Conservation (phyloP, 37 sponge, comb jelly and placozoan species). For the Cliona cf. orientalis region DNA sequence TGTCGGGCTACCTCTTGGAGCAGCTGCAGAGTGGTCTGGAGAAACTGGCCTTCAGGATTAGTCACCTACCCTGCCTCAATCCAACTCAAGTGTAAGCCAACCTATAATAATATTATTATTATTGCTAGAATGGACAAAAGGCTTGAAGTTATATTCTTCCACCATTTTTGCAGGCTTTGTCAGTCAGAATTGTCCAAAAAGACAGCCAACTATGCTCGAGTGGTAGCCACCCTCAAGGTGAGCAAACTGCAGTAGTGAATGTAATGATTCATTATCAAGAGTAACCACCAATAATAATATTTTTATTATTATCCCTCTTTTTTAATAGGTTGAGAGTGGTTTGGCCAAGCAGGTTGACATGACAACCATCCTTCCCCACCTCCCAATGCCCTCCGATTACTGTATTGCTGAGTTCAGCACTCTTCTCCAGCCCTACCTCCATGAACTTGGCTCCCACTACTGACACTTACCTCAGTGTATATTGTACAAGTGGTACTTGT, state of each 20-base stretch:
- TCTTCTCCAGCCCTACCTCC: constrained; percentile 17
- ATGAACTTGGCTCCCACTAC: constrained; percentile 8
- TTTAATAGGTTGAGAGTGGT: not conserved
- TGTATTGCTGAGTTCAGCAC: constrained; percentile 32
- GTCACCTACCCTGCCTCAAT: constrained; percentile 21
- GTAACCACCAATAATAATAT: no score
- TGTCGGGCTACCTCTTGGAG: constrained; percentile 20
- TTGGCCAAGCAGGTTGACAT: not conserved
- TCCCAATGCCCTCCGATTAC: constrained; percentile 56
- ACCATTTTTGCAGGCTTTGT: constrained; percentile 46
- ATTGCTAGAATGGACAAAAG: not conserved
- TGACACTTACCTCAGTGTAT: not conserved
- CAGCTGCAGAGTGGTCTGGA: constrained; percentile 24
- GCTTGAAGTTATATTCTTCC: not conserved
- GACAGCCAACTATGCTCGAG: constrained; percentile 27
- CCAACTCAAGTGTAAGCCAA: constrained; percentile 43
- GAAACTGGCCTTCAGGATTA: constrained; percentile 21
- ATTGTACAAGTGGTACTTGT: no score
- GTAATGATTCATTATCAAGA: no score
- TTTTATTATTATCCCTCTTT: no score
- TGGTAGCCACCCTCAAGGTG: constrained; percentile 31
- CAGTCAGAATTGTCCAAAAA: constrained; percentile 67
- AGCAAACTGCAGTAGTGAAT: no score
- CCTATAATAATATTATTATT: no score
- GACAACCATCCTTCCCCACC: constrained; percentile 2